Conservation (phyloP, 2,888 invertebrate genomes). For the Lycia hirtaria region DNA sequence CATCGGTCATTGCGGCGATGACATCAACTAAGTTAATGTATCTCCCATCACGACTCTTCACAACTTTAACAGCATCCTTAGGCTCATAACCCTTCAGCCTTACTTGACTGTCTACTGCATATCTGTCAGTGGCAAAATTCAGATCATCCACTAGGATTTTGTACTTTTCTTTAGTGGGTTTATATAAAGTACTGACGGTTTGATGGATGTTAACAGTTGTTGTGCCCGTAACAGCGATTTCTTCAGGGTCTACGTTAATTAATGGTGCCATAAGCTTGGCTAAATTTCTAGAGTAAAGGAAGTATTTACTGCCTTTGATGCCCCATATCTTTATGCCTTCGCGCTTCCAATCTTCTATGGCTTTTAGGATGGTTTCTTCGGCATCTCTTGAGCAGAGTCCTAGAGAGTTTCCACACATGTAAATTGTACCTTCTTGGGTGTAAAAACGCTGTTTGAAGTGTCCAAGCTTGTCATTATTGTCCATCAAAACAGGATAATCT, state of each 20-base stretch:
- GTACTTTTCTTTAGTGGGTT: slow-evolving; percentile 62
- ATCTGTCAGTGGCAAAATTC: slow-evolving; percentile 74
- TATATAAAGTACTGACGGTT: slow-evolving; percentile 70
- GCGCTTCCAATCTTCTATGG: slow-evolving; percentile 65
- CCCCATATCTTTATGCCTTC: slow-evolving; percentile 70
- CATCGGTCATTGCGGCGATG: slow-evolving; percentile 69
- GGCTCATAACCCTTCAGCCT: slow-evolving; percentile 66
- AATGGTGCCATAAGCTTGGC: slow-evolving; percentile 67
- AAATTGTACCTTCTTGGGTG: slow-evolving; percentile 59
- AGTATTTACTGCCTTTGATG: slow-evolving; percentile 63
- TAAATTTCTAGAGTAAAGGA: slow-evolving; percentile 59
- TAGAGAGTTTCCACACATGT: slow-evolving; percentile 75
- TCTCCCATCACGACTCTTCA: slow-evolving; percentile 55
- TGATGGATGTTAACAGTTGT: slow-evolving; percentile 72
- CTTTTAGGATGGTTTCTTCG: slow-evolving; percentile 53
- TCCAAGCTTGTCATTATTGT: slow-evolving; percentile 67
- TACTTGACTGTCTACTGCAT: slow-evolving; percentile 74
- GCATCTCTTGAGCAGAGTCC: slow-evolving; percentile 71
- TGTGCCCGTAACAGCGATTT: slow-evolving; percentile 59
- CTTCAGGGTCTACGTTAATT: slow-evolving; percentile 65
- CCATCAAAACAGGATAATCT: slow-evolving; percentile 60
- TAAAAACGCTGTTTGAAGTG: slow-evolving; percentile 67
- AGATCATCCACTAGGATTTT: slow-evolving; percentile 73
- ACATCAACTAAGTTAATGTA: slow-evolving; percentile 66
- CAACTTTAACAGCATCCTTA: slow-evolving; percentile 68